Evolutionary conservation across 2,113 vertebrate species (phyloP).

Genomic region (Psephotus haematonotus): DNA sequence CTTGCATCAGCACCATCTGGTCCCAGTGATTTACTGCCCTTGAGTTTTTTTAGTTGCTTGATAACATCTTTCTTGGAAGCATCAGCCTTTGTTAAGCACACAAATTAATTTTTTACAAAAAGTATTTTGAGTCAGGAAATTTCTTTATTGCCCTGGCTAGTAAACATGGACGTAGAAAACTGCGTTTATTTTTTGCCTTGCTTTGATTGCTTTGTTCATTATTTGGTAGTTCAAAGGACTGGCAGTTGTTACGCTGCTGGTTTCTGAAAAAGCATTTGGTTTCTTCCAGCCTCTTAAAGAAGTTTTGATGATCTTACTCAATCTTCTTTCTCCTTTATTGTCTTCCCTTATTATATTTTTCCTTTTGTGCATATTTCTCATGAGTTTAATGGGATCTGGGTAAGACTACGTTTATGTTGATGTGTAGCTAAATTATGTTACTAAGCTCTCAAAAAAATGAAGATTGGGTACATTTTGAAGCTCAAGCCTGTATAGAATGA

Average conservation of each 20-base stretch:
- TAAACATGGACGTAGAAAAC: not conserved
- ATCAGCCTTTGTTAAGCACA: conserved; percentile 55
- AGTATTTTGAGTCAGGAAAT: conserved; percentile 36
- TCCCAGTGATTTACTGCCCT: conserved; percentile 65
- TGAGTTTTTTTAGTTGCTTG: conserved; percentile 30
- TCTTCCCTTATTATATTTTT: conserved; percentile 1
- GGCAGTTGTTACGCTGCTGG: not conserved
- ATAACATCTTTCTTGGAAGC: conserved; percentile 30
- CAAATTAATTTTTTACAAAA: conserved; percentile 40
- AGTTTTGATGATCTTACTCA: not conserved
- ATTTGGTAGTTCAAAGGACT: not conserved
- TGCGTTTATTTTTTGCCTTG: not conserved
- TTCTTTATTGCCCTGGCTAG: not conserved
- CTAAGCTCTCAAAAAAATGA: not conserved
- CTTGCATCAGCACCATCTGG: conserved; percentile 72
- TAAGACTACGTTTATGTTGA: not conserved
- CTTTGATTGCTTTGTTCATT: not conserved
- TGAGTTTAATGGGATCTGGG: not conserved
- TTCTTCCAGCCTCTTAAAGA: not conserved
- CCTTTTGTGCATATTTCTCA: not conserved
- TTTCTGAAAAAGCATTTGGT: not conserved
- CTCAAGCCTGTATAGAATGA: not conserved
- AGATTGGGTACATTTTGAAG: not conserved
- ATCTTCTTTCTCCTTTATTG: not conserved
- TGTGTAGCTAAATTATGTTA: not conserved